Evolutionary conservation across 2,113 vertebrate genomes (phyloP).

Genomic region (Sterna hirundo): DNA sequence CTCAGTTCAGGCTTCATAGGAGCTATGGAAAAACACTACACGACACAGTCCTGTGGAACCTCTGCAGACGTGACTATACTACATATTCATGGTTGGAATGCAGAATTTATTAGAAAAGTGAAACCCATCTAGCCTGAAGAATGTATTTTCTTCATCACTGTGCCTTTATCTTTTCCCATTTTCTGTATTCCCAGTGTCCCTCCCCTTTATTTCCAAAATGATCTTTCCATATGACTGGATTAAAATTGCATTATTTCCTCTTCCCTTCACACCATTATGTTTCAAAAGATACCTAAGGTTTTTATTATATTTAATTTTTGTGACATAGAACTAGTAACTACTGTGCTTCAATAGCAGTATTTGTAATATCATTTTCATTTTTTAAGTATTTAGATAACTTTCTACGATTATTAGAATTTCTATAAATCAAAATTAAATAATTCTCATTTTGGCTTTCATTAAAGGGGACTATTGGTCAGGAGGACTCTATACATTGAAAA

Average conservation of each 20-base stretch:
- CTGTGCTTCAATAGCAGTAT: neutral
- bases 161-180: neutral
- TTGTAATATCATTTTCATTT: neutral
- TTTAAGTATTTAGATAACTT: neutral
- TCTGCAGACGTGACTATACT: fast-evolving
- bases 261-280: neutral
- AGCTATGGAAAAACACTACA: neutral
- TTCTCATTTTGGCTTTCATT: neutral
- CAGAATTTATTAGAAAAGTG: neutral
- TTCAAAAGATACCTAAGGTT: neutral
- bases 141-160: neutral
- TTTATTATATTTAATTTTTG: neutral
- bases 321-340: neutral
- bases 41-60: neutral
- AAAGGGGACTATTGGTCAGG: neutral
- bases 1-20: neutral
- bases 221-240: neutral
- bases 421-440: neutral
- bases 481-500: neutral
- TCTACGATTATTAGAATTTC: neutral
- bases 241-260: neutral
- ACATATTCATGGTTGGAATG: neutral
- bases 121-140: neutral
- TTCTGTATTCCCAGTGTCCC: neutral
- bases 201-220: neutral